A percentile compares a stretch with the other conserved stretches of the same genome.
These are phyloP conservation scores for Limnephilus lunatus DNA, from an alignment of 2,888 invertebrate species.

Conservation along the genomic window DNA sequence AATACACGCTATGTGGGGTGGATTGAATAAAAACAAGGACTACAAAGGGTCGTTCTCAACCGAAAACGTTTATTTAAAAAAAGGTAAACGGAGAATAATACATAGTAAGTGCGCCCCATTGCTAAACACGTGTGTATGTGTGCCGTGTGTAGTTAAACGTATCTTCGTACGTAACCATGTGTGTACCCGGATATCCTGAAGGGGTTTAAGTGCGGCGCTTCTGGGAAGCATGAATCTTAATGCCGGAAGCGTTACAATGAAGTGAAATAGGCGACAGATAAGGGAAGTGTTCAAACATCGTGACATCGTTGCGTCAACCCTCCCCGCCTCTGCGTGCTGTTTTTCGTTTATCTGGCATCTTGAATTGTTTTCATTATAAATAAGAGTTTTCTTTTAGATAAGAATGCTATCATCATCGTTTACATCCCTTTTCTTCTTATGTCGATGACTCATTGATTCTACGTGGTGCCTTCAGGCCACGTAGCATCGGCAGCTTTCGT, in stretches of 20 bases:
- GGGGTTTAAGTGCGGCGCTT: conserved; percentile 4
- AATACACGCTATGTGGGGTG: no score
- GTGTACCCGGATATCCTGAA: conserved; percentile 23
- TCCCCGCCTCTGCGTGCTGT: background rate
- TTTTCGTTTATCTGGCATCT: background rate
- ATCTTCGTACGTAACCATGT: background rate
- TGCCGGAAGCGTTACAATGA: conserved; percentile 36
- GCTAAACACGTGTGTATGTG: background rate
- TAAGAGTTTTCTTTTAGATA: background rate
- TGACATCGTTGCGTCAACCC: background rate
- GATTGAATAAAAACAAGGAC: no score
- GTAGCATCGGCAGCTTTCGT: background rate
- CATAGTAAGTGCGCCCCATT: background rate
- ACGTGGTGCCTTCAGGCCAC: background rate
- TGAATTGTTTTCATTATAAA: background rate
- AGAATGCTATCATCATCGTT: background rate
- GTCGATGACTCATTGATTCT: background rate
- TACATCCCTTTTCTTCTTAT: background rate
- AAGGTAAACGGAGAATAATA: background rate
- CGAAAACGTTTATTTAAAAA: background rate
- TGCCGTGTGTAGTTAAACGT: background rate
- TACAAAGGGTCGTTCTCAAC: no score
- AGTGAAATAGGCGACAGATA: conserved; percentile 17
- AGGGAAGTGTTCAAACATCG: conserved; percentile 19
- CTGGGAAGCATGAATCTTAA: conserved; percentile 29